Conservation (phyloP, 2,113 vertebrate genomes). For the Casuarius casuarius region DNA sequence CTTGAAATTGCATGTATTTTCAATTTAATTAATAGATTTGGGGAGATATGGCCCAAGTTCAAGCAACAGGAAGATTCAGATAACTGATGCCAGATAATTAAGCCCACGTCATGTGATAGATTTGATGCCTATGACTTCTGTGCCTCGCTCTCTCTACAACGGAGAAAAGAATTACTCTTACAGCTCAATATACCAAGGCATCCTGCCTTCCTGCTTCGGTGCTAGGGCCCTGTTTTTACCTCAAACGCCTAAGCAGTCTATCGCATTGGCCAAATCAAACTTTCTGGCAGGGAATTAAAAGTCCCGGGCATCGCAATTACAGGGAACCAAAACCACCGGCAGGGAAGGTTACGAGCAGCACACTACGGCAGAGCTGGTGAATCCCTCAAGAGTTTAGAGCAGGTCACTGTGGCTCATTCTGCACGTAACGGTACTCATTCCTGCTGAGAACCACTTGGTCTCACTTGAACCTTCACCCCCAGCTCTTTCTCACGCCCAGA, state of each 20-base stretch:
- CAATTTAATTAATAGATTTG: background rate
- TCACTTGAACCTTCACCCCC: background rate
- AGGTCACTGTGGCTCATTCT: background rate
- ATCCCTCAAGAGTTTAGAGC: background rate
- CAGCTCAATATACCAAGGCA: background rate
- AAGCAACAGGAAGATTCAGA: background rate
- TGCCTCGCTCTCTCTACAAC: background rate
- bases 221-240: rapidly evolving
- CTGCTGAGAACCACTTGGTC: background rate
- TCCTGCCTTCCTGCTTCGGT: background rate
- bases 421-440: no score
- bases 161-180: background rate
- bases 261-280: background rate
- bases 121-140: background rate
- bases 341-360: background rate
- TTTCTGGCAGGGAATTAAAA: background rate
- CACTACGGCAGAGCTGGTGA: no score
- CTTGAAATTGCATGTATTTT: background rate
- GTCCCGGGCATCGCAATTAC: background rate
- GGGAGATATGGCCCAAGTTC: background rate
- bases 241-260: background rate
- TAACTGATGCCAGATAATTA: background rate
- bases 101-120: rapidly evolving
- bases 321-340: background rate
- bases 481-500: background rate